phyloP scores from a whole-genome alignment of 2,797 vertebrate species.

The Carduelis carduelis region DNA sequence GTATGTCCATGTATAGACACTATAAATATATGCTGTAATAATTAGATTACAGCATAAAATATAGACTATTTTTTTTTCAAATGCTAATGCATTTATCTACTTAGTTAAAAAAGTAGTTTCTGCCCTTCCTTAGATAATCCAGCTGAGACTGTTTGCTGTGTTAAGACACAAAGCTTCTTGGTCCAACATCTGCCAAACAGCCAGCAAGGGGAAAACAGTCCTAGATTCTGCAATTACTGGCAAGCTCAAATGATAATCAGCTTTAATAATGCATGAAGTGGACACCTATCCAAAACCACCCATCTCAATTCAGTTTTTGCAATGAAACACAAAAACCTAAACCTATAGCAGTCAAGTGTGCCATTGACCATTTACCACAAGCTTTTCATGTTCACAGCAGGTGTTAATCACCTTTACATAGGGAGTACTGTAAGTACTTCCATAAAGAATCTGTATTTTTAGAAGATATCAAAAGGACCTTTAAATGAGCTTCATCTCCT shows the following conservation, averaged over 20 bases:
- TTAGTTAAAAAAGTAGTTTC: not conserved
- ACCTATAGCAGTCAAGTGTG: not conserved
- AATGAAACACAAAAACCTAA: not conserved
- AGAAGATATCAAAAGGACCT: not conserved
- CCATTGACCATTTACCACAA: not conserved
- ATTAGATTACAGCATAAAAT: not conserved
- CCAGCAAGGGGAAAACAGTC: not conserved
- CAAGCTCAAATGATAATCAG: not conserved
- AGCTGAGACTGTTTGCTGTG: not conserved
- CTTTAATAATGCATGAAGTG: not conserved
- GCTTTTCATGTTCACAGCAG: not conserved
- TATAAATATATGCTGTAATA: not conserved
- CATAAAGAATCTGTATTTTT: not conserved
- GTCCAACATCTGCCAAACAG: not conserved
- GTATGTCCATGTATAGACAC: not conserved
- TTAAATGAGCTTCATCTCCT: not conserved
- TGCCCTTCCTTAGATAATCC: not conserved
- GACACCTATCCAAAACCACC: not conserved
- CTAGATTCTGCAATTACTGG: not conserved
- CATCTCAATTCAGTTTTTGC: not conserved
- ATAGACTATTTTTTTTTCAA: not conserved
- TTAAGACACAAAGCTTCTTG: not conserved
- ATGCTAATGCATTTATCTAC: not conserved
- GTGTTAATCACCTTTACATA: not conserved
- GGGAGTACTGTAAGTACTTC: not conserved